Percentiles rank a stretch among this genome's conserved stretches.
phyloP scores from a whole-genome alignment of 2,888 invertebrate genomes.

The Leucoma salicis region DNA sequence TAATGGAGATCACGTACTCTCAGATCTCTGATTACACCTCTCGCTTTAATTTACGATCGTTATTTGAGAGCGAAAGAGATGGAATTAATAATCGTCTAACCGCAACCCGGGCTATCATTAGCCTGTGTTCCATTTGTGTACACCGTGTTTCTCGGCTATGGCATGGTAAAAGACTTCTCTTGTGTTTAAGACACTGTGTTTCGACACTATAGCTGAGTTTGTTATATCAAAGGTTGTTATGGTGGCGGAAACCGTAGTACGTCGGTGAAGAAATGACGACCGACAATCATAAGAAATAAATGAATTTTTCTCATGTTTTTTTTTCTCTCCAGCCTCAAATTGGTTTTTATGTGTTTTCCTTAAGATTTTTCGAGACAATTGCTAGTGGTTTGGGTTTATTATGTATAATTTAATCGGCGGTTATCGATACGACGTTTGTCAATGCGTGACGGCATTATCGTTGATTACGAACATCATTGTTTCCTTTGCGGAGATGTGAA shows the following conservation, averaged over 20 bases:
- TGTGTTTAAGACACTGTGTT: conserved; percentile 20
- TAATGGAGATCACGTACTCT: conserved; percentile 79
- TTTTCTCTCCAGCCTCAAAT: conserved; percentile 51
- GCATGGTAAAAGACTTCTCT: conserved; percentile 14
- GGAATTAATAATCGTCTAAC: conserved; percentile 72
- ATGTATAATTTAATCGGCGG: conserved; percentile 54
- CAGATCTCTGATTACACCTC: conserved; percentile 64
- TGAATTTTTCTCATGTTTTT: conserved; percentile 56
- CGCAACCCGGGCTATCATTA: conserved; percentile 74
- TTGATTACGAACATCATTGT: conserved; percentile 22
- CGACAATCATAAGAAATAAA: conserved; percentile 73
- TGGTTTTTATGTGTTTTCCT: conserved; percentile 68
- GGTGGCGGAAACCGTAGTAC: conserved; percentile 60
- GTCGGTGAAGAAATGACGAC: conserved; percentile 56
- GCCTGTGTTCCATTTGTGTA: conserved; percentile 60
- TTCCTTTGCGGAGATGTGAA: conserved; percentile 14
- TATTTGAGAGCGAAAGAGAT: conserved; percentile 61
- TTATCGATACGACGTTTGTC: conserved; percentile 39
- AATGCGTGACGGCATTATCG: conserved; percentile 49
- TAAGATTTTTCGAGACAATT: conserved; percentile 49
- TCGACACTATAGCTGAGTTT: conserved; percentile 11
- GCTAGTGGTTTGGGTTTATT: conserved; percentile 46
- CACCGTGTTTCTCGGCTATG: conserved; percentile 33
- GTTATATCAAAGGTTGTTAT: conserved; percentile 24
- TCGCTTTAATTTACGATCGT: conserved; percentile 61